Base-by-base conservation (phyloP, 2,113 vertebrate species). In the Sinosuthora webbiana region DNA sequence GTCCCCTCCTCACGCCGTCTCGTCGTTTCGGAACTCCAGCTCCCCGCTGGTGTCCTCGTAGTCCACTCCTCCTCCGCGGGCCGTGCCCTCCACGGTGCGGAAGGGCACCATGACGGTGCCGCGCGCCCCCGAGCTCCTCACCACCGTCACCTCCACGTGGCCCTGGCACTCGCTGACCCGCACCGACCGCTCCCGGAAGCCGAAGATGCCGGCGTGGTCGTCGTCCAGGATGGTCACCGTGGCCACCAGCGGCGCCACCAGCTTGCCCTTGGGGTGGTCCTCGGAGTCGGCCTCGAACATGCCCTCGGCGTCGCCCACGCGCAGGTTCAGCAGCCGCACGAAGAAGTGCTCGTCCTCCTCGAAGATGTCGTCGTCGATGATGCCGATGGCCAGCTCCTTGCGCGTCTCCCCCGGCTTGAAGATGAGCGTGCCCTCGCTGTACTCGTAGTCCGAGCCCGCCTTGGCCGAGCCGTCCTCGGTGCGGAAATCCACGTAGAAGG, bases 311-410 rank as follows among this genome's bases (percentile, higher is more conserved):
- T 99, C 99, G 6, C 99, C 99, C 8, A 99, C 98, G 2, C 99
- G 98, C 69, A 99, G 97, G 96, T 99, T 99, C 78, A 99, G 98
- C 77, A 99, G 98, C 0, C 99, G 98, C 78, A 99, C 99, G 13
- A 99, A 99, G 98, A 99, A 99, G 92, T 99, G 99, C 91, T 99
- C 99, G 9, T 99, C 99, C 95, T 99, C 99, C 92, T 99, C 99
- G 6, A 99, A 99, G 93, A 99, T 99, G 96, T 99, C 99, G 5
- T 99, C 99, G 28, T 99, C 99, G 37, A 99, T 99, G 87, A 99
- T 99, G 21, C 99, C 99, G 8, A 99, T 98, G 97, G 98, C 97
- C 77, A 98, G 65, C 79, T 98, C 98, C 95, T 98, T 98, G 84
- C 92, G 93, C 0, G 97, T 98, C 96, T 98, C 98, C 0, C 98